A percentile compares a stretch with the other conserved stretches of the same genome.
Evolutionary conservation across 2,888 invertebrate genomes (phyloP).

Genomic region (Metallyticus violacea): DNA sequence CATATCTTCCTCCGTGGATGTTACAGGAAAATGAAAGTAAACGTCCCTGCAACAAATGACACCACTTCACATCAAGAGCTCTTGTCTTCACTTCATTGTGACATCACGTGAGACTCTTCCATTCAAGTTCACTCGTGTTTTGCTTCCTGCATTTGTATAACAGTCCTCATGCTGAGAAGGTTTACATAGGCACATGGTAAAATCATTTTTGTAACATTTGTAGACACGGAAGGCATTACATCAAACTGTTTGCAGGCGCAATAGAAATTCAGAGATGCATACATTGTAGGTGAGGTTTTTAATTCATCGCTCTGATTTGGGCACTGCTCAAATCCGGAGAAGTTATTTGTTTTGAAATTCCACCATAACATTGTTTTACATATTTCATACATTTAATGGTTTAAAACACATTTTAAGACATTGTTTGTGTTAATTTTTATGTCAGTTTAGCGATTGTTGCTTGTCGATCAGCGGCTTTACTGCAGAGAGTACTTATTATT

Average conservation of each 20-base stretch:
- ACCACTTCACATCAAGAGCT: not conserved
- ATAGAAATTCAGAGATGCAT: too few species aligned
- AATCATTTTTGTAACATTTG: not conserved
- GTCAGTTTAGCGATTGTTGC: too few species aligned
- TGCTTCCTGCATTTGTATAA: not conserved
- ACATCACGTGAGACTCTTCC: not conserved
- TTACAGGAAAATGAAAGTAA: not conserved
- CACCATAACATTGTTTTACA: too few species aligned
- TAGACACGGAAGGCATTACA: not conserved
- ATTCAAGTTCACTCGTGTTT: not conserved
- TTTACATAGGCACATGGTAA: not conserved
- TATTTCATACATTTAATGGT: too few species aligned
- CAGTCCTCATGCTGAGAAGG: not conserved
- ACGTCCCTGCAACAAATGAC: not conserved
- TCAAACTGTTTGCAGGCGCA: not conserved
- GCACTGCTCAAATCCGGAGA: too few species aligned
- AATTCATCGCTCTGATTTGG: too few species aligned
- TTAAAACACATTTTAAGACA: too few species aligned
- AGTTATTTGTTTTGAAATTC: too few species aligned
- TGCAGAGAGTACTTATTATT: too few species aligned
- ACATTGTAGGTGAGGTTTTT: too few species aligned
- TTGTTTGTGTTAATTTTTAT: too few species aligned
- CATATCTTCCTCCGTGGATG: not conserved
- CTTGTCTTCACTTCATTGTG: not conserved
- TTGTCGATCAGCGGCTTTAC: too few species aligned